These are phyloP conservation scores for Toxotes chatareus DNA, from an alignment of 2,113 vertebrate genomes.

Conservation along the genomic window DNA sequence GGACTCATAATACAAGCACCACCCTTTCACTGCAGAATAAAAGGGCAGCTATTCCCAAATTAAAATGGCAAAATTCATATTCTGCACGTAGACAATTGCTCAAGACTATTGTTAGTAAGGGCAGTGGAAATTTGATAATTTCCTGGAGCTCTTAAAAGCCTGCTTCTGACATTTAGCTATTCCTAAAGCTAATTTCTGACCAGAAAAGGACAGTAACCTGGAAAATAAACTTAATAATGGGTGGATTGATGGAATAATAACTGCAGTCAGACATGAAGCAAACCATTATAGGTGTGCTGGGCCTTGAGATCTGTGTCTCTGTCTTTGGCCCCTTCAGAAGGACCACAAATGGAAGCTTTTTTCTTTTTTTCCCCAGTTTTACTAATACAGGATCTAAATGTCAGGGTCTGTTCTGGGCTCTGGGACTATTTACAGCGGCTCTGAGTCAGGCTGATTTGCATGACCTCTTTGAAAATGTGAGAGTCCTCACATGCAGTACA, in stretches of 20 bases:
- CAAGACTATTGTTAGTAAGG: constrained; percentile 1
- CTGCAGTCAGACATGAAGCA: constrained; percentile 30
- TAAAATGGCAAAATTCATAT: constrained; percentile 54
- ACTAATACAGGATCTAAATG: background rate
- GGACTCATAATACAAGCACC: constrained; percentile 49
- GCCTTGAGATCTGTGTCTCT: background rate
- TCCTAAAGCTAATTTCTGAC: constrained; percentile 24
- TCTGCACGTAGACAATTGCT: constrained; percentile 13
- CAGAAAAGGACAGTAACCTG: constrained; percentile 8
- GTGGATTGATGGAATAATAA: constrained; percentile 54
- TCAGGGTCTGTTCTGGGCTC: constrained; percentile 6
- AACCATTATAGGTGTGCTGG: background rate
- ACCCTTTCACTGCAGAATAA: constrained; percentile 60
- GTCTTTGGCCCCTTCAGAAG: background rate
- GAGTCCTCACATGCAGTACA: background rate
- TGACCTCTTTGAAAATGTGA: constrained; percentile 14
- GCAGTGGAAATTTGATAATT: constrained; percentile 14
- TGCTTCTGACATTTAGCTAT: constrained; percentile 22
- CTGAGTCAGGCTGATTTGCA: constrained; percentile 14
- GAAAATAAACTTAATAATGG: constrained; percentile 21
- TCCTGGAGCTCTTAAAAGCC: constrained; percentile 31
- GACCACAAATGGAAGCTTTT: background rate
- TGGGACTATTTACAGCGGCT: constrained; percentile 3
- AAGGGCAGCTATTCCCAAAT: constrained; percentile 48
- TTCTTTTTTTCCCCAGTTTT: background rate